Conservation (phyloP, 2,113 vertebrate species). For the Erythrocercus mccallii region DNA sequence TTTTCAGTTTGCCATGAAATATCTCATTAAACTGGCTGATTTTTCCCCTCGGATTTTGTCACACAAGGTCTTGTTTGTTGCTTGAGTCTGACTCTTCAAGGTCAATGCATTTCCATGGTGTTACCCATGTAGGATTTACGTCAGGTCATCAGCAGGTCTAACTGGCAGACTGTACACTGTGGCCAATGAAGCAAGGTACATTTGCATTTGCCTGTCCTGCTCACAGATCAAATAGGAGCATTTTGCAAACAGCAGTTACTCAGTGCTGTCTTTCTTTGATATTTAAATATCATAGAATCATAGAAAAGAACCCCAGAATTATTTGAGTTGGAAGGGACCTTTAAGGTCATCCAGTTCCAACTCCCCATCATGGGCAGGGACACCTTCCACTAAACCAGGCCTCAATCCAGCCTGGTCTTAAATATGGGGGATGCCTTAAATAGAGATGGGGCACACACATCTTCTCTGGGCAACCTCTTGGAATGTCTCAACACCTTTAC, state of each 20-base stretch:
- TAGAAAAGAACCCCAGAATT: neutral
- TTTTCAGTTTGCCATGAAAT: neutral
- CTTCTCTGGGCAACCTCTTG: neutral
- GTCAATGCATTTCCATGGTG: neutral
- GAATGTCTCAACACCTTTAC: neutral
- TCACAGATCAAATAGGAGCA: neutral
- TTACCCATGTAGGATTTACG: neutral
- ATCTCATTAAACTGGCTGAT: neutral
- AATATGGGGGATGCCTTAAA: too few species aligned
- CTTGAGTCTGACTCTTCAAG: neutral
- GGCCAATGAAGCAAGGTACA: neutral
- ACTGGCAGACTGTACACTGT: neutral
- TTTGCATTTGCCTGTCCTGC: neutral
- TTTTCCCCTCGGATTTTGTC: neutral
- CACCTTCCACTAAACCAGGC: neutral
- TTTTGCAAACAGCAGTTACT: neutral
- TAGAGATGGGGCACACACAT: too few species aligned
- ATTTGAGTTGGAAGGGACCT: neutral
- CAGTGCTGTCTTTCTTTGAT: neutral
- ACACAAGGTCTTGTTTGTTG: neutral
- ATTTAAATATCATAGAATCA: neutral
- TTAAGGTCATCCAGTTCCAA: neutral
- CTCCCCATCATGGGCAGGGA: fast-evolving
- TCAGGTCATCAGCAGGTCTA: neutral
- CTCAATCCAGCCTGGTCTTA: neutral